Evolutionary conservation across 1,140 invertebrate species (phyloP), one percentile per base, ranked within the genome.

Genomic region (Sinonovacula constricta): DNA sequence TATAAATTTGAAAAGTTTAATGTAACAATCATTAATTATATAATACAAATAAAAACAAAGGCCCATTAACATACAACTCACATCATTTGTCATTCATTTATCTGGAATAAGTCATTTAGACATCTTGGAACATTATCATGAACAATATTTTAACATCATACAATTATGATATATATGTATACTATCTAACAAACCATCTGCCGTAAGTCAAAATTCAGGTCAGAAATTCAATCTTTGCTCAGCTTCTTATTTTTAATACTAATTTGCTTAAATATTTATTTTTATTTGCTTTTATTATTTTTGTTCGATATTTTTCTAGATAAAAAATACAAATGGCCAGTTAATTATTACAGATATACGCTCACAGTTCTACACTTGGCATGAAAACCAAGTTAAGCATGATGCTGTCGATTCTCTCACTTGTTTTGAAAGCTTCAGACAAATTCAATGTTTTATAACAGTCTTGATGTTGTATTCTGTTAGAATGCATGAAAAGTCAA

Each of bases 21-120:
- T 2, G n/a, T 22, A 1, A 26, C 24, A 18, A 1, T 59, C 57
- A 59, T 30, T 28, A 59, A 30, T 59, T 30, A 59, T 28, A 28
- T 22, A 28, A 59, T n/a, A 49, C 49, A 67, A 53, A 49, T 26
- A 18, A 39, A 67, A 49, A 67, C 18, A 31, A 31, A 51, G n/a
- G n/a, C 1, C 45, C 28, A 56, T 15, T 22, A 57, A 7, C 10
- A 26, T 26, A 60, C 28, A 14, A 57, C n/a, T 30, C 12, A 30
- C n/a, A 14, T n/a, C 22, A 31, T 69, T 33, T 56, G 14, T 10
- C 54, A 30, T 36, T 57, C 28, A 45, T 45, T 18, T 18, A 45
- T 18, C 39, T 45, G 39, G 7, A 45, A 10, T 45, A 10, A 10
- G 39, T 45, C n/a, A n/a, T n/a, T n/a, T n/a, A n/a, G n/a, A n/a